Base-by-base conservation (phyloP, 2,113 vertebrate genomes). In the Hystrix cristata region DNA sequence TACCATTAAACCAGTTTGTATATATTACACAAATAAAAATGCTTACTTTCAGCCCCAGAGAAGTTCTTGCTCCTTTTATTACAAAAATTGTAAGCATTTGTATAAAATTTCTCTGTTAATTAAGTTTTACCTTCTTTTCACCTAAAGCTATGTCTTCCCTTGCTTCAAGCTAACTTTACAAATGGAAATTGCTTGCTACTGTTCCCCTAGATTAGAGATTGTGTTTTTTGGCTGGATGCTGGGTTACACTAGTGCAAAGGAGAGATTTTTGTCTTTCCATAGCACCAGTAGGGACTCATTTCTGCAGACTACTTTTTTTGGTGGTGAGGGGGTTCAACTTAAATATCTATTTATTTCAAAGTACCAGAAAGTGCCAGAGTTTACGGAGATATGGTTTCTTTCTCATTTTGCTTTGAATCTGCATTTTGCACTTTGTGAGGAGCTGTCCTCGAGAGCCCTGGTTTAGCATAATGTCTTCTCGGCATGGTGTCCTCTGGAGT, bases 1-100 rank as follows among this genome's bases (percentile, higher is more conserved):
- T 96, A 96, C 91, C 96, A 64, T 65, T 92, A 78, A 97, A 86
- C 59, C 74, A 53, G 97, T 95, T 96, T 97, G 94, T 97, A 98
- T 89, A 87, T 51, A 92, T 72, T 97, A 94, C 83, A 78, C 48
- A 97, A 98, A 97, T 95, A 90, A 97, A 94, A 97, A 95, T 85
- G 53, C 11, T 95, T 94, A 71, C 25, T 3, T 94, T 84, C 2
- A 65, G 84, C n/a, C 2, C 5, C 48, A 69, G 21, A 94, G 62
- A 2, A 80, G 7, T 31, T 65, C 15, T 69, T 57, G 6, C 7
- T 64, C 16, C 19, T 16, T 89, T 74, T 83, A 84, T 76, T 95
- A 43, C 8, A 92, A 88, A 78, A 96, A 21, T 93, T 81, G 0
- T 72, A 95, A 88, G 27, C 6, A 62, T 89, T 89, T 74, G 97